Evolutionary conservation across 1,140 invertebrate genomes (phyloP), one percentile per base, ranked within the genome.

Genomic region (Acyrthosiphon pisum): DNA sequence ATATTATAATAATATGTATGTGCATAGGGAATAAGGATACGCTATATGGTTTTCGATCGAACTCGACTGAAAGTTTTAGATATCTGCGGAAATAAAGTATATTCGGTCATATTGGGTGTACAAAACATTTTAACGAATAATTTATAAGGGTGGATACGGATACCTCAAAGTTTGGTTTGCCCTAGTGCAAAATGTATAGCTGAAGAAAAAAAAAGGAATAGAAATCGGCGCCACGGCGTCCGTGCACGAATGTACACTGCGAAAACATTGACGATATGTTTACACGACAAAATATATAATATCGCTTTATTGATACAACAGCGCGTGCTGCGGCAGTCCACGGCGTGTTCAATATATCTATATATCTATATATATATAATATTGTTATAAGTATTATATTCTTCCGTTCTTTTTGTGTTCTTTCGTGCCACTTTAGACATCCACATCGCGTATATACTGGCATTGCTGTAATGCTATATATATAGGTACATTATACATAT

Each of bases 111-210:
- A 26, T 44, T 86, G 37, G 83, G 37, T 44, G 20, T 86, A 86
- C 37, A 86, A 44, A 86, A 86, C 37, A 86, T 41, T 86, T 86
- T 86, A 86, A 30, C 83, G 23, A 86, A 86, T 86, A 86, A 86
- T 86, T 86, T 86, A 86, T 86, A 86, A 41, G 83, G 83, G 37
- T 76, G 60, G 60, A 76, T 76, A n/a, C n/a, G 60, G n/a, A 76
- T 76, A 76, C 60, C 60, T 76, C 60, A 76, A 76, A 76, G 60
- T 76, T 76, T 76, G 60, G 60, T 76, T n/a, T 76, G 30, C n/a
- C 60, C 60, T n/a, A 20, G 30, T 76, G 11, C 4, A 68, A 30
- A 30, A 68, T 76, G 14, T 76, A 76, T n/a, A 6, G 60, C 60
- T 1, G 30, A 35, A n/a, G 60, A 68, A n/a, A n/a, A n/a, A 76